A percentile compares a stretch with the other conserved stretches of the same genome.
phyloP scores from a whole-genome alignment of 2,113 vertebrate species.

The Dinomys branickii region DNA sequence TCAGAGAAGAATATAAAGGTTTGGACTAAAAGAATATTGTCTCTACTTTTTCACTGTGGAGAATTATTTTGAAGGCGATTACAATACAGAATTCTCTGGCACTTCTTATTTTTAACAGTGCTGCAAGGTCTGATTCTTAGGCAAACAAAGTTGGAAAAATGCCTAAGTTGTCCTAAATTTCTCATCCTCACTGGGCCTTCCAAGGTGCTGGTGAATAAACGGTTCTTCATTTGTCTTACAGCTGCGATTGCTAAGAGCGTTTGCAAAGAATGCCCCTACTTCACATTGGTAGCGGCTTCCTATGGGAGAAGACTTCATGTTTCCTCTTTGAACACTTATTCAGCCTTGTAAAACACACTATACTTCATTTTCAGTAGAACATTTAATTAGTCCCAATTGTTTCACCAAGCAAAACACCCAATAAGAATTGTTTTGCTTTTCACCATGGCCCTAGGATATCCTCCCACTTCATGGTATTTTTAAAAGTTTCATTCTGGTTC shows the following conservation, averaged over 20 bases:
- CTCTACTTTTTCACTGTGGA: background rate
- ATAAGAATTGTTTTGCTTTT: background rate
- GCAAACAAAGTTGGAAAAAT: conserved; percentile 37
- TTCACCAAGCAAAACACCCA: conserved; percentile 28
- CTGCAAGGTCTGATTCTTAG: background rate
- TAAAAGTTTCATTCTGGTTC: background rate
- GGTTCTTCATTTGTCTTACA: background rate
- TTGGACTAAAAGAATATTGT: conserved; percentile 46
- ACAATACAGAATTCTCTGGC: conserved; percentile 17
- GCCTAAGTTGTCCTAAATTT: conserved; percentile 2
- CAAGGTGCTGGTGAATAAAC: conserved; percentile 45
- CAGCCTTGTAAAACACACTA: conserved; percentile 17
- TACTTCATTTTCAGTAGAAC: background rate
- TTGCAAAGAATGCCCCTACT: conserved; percentile 28
- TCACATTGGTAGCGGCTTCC: conserved; percentile 60
- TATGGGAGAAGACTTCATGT: conserved; percentile 22
- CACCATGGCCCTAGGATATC: conserved; percentile 16
- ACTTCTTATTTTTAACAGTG: conserved; percentile 26
- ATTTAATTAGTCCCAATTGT: conserved; percentile 48
- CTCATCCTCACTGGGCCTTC: background rate
- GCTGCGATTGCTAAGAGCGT: conserved; percentile 22
- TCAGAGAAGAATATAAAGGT: conserved; percentile 53
- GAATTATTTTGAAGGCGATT: conserved; percentile 43
- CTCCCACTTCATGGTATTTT: conserved; percentile 2
- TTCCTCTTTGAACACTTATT: conserved; percentile 6